These are phyloP conservation scores for Anas georgica DNA, from an alignment of 2,797 vertebrate genomes.

Conservation along the genomic window DNA sequence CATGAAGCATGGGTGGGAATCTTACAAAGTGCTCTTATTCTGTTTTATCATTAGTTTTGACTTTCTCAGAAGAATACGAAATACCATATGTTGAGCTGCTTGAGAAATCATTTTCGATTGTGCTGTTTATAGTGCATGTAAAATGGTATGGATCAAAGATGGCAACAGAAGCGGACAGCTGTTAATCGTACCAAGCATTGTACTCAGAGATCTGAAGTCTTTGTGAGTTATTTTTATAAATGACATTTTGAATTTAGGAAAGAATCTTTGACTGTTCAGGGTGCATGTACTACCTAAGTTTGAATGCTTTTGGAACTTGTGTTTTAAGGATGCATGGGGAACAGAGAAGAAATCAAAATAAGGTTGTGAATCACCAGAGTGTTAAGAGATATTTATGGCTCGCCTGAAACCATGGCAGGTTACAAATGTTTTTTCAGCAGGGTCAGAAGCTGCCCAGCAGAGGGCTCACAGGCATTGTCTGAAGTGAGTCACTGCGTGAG, in stretches of 20 bases:
- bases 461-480: not conserved
- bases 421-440: not conserved
- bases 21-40: conserved; percentile 52
- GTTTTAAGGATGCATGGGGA: not conserved
- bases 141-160: conserved; percentile 56
- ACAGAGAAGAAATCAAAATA: not conserved
- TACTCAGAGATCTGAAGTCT: conserved; percentile 60
- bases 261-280: conserved; percentile 23
- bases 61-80: conserved; percentile 50
- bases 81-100: conserved; percentile 40
- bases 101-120: conserved; percentile 51
- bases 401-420: not conserved
- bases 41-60: conserved; percentile 66
- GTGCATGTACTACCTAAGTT: conserved; percentile 27
- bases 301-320: not conserved
- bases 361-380: not conserved
- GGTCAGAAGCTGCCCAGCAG: not conserved
- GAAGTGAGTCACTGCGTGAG: not conserved
- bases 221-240: conserved; percentile 69
- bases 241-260: conserved; percentile 57
- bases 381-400: not conserved
- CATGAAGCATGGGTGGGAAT: not conserved
- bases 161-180: conserved; percentile 53
- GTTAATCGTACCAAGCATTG: conserved; percentile 51
- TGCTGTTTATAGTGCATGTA: conserved; percentile 63